phyloP scores from a whole-genome alignment of 2,113 vertebrate genomes.

The Chloebia gouldiae region DNA sequence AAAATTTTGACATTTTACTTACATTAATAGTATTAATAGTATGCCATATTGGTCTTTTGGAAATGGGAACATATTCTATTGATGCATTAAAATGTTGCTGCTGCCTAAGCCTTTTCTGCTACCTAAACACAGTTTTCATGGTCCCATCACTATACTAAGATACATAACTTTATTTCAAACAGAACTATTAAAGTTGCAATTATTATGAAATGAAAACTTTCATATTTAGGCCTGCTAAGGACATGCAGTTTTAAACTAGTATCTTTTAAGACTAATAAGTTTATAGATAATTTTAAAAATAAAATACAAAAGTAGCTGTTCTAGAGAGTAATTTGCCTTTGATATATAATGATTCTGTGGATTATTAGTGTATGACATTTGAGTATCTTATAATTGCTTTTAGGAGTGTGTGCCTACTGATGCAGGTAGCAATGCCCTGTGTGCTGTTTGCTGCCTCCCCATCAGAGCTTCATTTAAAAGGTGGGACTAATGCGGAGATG shows the following conservation, averaged over 20 bases:
- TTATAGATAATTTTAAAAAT: not conserved
- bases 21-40: accelerated
- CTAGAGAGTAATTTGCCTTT: not conserved
- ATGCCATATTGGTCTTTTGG: not conserved
- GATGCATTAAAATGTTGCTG: not conserved
- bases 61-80: not conserved
- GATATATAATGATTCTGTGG: not conserved
- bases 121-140: not conserved
- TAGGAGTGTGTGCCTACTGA: constrained; percentile 93
- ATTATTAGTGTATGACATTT: not conserved
- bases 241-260: not conserved
- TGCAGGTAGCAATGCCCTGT: constrained; percentile 93
- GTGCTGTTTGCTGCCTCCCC: constrained; percentile 85
- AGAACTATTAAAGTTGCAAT: not conserved
- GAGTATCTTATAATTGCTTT: not conserved
- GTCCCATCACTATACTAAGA: not conserved
- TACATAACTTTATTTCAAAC: not conserved
- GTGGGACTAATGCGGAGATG: constrained; percentile 97
- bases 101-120: not conserved
- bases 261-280: not conserved
- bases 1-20: not conserved
- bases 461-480: constrained; percentile 87
- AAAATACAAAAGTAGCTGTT: not conserved
- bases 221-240: not conserved
- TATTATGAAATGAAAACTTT: not conserved